Conservation (phyloP, 37 sponge, comb jelly and placozoan genomes). For the Ianthella basta region DNA sequence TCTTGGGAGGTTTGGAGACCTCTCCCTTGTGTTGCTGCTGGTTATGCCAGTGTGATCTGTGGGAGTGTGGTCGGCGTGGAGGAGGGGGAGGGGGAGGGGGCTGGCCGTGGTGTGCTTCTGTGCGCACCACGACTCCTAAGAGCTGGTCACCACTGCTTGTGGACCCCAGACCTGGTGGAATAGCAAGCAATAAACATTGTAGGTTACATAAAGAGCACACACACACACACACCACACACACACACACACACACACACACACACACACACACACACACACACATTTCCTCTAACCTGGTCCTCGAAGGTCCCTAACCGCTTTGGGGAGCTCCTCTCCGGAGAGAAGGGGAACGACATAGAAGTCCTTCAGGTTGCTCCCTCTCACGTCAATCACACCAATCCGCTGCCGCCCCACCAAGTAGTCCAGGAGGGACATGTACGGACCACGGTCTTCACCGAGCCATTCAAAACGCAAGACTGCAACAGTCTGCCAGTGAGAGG, state of each 20-base stretch:
- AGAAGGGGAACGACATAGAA: conserved; percentile 75
- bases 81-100: not conserved
- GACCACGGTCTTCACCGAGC: conserved; percentile 43
- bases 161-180: conserved; percentile 50
- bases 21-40: conserved; percentile 22
- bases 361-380: conserved; percentile 56
- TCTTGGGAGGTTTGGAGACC: not conserved
- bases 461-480: conserved; percentile 60
- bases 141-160: conserved; percentile 25
- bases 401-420: conserved; percentile 75
- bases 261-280: conserved; percentile 17
- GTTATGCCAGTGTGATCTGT: not conserved
- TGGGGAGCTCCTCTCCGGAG: conserved; percentile 29
- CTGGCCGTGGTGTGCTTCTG: not conserved
- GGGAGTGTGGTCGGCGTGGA: not conserved
- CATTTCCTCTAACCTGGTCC: conserved; percentile 21
- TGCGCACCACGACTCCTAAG: conserved; percentile 61
- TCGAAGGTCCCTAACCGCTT: conserved; percentile 20
- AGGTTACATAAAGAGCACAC: too few relatives aligned
- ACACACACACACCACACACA: conserved; percentile 25
- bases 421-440: conserved; percentile 62
- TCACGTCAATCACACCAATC: conserved; percentile 44
- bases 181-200: not conserved
- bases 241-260: not conserved
- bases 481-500: conserved; percentile 47